Base-by-base conservation (phyloP, 2,113 vertebrate species). In the Triplophysa rosa region DNA sequence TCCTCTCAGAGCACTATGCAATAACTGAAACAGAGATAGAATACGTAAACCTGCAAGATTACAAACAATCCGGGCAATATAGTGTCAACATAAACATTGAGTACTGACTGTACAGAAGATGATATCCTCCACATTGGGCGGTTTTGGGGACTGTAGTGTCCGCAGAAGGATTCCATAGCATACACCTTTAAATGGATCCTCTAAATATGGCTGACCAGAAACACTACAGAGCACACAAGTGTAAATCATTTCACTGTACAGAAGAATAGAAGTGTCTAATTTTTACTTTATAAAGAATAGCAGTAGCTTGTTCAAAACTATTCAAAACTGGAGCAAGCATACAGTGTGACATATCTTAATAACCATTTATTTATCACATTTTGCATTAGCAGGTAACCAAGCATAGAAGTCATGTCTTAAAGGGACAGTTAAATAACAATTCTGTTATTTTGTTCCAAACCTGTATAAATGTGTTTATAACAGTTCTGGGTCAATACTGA, bases 1-100 rank as follows among this genome's bases (percentile, higher is more conserved):
- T 8, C 97, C 98, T 87, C 96, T 98, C 85, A 98, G 87, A 2
- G 97, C 94, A 64, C 92, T 95, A 78, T 98, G 96, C 76, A 97
- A 88, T 79, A 98, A 87, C 98, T 99, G 85, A 21, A 74, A 63
- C 65, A 13, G 67, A 49, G 14, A 45, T 21, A 76, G 21, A 37
- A 61, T 17, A 24, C 75, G 29, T 16, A 6, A 59, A 29, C 49
- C 6, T 3, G 19, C 8, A 26, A 77, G 45, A 77, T n/a, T 10
- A 8, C 56, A 8, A 14, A 0, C 59, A 26, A n/a, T 52, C 12
- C 54, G 56, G 65, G 26, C 0, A 8, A 0, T 0, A 23, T 12
- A 14, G 7, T 19, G 17, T 69, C 21, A 63, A 19, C 7, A 12
- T 56, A 79, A 64, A 71, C 47, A 23, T 63, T 21, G 19, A 81